Percentiles rank a stretch among this genome's conserved stretches.
Evolutionary conservation across 2,797 vertebrate genomes (phyloP).

Genomic region (Synaphobranchus kaupii): DNA sequence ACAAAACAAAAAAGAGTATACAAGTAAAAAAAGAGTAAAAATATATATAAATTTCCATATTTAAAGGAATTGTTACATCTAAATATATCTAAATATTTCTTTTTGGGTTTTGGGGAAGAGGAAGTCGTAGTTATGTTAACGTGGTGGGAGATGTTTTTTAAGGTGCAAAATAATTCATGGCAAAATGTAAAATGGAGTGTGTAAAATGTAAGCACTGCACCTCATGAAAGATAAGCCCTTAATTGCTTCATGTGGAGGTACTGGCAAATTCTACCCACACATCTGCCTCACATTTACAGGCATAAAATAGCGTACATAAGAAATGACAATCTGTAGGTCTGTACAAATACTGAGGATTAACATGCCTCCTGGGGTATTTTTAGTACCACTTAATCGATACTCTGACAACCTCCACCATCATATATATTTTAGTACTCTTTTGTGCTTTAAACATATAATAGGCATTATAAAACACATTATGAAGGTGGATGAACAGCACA

Average conservation of each 20-base stretch:
- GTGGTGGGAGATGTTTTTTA: background rate
- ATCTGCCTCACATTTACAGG: background rate
- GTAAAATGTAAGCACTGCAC: background rate
- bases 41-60: background rate
- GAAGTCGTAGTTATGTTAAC: background rate
- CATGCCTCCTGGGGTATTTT: background rate
- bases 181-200: too few species aligned
- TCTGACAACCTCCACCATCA: background rate
- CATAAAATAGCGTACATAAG: background rate
- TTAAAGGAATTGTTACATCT: background rate
- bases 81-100: background rate
- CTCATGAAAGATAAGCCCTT: background rate
- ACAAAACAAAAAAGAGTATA: background rate
- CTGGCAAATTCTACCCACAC: background rate
- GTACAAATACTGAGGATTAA: background rate
- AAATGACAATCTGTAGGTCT: background rate
- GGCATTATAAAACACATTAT: background rate
- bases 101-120: background rate
- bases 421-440: background rate
- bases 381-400: background rate
- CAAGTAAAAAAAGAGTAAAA: too few species aligned
- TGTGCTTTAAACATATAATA: background rate
- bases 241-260: background rate
- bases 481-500: background rate
- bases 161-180: background rate